phyloP scores from a whole-genome alignment of 2,888 invertebrate genomes.

The Octonoba sinensis region DNA sequence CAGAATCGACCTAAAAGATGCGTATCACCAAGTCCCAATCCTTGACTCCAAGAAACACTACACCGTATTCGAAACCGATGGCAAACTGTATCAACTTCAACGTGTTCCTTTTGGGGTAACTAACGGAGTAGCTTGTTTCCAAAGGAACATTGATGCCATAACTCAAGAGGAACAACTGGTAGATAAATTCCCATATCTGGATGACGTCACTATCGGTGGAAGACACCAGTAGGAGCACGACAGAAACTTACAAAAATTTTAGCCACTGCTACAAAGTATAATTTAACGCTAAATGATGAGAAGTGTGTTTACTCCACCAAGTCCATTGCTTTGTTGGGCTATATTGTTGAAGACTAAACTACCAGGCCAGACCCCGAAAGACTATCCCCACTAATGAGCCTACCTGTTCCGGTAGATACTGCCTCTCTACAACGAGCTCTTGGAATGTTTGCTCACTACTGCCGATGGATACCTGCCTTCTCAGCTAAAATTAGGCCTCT shows the following conservation, averaged over 20 bases:
- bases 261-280: background rate
- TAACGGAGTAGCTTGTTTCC: slow-evolving; percentile 52
- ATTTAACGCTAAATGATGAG: slow-evolving; percentile 12
- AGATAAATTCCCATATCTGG: background rate
- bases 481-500: background rate
- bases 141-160: slow-evolving; percentile 44
- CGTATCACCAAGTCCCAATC: too few relatives aligned
- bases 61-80: too few relatives aligned
- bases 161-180: slow-evolving; percentile 33
- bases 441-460: slow-evolving; percentile 18
- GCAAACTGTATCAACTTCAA: too few relatives aligned
- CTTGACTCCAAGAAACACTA: too few relatives aligned
- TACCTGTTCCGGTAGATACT: background rate
- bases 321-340: background rate
- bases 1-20: too few relatives aligned
- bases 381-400: slow-evolving; percentile 1
- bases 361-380: slow-evolving; percentile 11
- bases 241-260: background rate
- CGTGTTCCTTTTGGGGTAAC: slow-evolving; percentile 58
- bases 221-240: background rate
- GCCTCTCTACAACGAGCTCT: too few relatives aligned
- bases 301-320: background rate
- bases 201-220: slow-evolving; percentile 15
- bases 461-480: background rate
- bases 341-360: background rate